phyloP scores from a whole-genome alignment of 2,888 invertebrate genomes.

The Sipha maydis region DNA sequence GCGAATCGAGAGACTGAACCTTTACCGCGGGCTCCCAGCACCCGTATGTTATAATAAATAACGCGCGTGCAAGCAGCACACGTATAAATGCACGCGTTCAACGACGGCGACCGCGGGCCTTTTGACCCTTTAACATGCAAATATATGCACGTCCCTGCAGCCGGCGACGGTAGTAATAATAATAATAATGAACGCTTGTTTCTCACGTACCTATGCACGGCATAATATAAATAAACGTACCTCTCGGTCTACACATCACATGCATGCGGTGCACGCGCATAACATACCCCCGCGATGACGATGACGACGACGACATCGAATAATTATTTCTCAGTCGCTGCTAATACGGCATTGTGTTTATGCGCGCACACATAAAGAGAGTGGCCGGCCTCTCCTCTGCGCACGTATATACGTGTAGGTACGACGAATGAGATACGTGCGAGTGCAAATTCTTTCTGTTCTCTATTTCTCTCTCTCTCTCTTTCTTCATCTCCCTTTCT shows the following conservation, averaged over 20 bases:
- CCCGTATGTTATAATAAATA: neutral
- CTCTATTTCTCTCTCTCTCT: no score
- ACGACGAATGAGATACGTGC: neutral
- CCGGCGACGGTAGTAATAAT: conserved; percentile 33
- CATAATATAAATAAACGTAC: neutral
- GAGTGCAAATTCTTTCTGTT: neutral
- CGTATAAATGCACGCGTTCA: neutral
- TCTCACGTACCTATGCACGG: conserved; percentile 41
- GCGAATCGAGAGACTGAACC: neutral
- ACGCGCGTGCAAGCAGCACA: neutral
- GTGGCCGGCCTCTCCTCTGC: neutral
- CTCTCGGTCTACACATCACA: neutral
- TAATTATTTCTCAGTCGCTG: conserved; percentile 36
- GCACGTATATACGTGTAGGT: neutral
- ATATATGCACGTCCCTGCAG: conserved; percentile 44
- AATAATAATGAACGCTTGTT: conserved; percentile 58
- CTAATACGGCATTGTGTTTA: conserved; percentile 58
- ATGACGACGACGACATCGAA: neutral
- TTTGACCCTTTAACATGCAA: conserved; percentile 43
- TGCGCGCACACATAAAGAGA: conserved; percentile 28
- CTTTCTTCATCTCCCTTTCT: no score
- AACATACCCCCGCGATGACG: conserved; percentile 30
- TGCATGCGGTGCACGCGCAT: no score
- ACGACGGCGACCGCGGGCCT: conserved; percentile 1
- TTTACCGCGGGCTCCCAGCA: neutral